Base-by-base conservation (phyloP, 2,888 invertebrate genomes). In the Entomobrya proxima region DNA sequence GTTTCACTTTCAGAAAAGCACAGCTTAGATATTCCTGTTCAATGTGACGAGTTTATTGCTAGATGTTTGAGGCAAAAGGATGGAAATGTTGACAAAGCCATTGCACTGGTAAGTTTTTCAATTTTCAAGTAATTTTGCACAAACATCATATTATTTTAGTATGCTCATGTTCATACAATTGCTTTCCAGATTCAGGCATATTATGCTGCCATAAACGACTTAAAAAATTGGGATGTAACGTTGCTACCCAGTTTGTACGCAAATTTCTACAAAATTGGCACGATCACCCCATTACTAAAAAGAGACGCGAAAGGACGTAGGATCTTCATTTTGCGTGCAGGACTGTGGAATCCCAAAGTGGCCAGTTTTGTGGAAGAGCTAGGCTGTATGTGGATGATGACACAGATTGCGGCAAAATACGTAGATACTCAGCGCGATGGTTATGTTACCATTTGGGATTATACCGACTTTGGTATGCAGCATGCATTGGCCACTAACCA, bases 401-500 rank as follows among this genome's bases (percentile, higher is more conserved):
- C 37, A 18, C 58, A 81, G 44, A 35, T 74, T 47, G 9, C 30
- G 21, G n/a, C 55, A 5, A 74, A 74, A 52, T 74, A 30, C 35
- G 15, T 5, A 15, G 81, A 81, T 15, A 32, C 32, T 21, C 81
- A 74, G 47, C n/a, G 58, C 3, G 13, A 74, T 61, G 81, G 81
- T 0, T 74, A 55, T 44, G 74, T 81, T 15, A 21, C 74, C 1
- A 40, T 81, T 55, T 81, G 74, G 74, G 74, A 81, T 52, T 81
- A 74, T 44, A 47, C 74, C 13, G 11, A 74, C 6, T 81, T 81
- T 35, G n/a, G 44, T 0, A 47, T 55, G 40, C 81, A 81, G 21
- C 81, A 81, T 27, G 74, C 61, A 15, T 81, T 74, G 81, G 72
- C 81, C 3, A 15, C 74, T 0, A 81, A 81, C 11, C 81, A 81